Evolutionary conservation across 2,113 vertebrate genomes (phyloP).

Genomic region (Dunckerocampus dactyliophorus): DNA sequence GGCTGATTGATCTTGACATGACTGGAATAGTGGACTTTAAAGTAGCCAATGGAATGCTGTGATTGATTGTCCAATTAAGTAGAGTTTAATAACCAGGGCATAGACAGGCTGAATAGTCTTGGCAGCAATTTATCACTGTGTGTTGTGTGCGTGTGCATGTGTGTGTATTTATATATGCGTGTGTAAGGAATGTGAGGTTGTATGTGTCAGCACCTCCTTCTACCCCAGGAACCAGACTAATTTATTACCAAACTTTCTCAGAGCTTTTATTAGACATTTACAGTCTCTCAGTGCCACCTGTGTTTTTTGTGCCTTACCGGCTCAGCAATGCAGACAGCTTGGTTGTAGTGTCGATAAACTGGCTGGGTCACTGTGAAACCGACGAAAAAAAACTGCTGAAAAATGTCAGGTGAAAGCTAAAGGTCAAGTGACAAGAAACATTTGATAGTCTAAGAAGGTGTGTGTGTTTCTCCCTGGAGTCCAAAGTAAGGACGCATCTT

Average conservation of each 20-base stretch:
- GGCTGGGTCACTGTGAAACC: constrained; percentile 20
- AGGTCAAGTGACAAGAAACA: constrained; percentile 55
- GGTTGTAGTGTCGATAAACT: constrained; percentile 23
- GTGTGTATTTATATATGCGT: constrained; percentile 35
- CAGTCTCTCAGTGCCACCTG: constrained; percentile 18
- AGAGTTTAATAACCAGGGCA: constrained; percentile 69
- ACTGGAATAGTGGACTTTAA: constrained; percentile 47
- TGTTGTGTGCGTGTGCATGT: constrained; percentile 19
- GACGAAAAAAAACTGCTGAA: neutral
- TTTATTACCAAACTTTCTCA: constrained; percentile 46
- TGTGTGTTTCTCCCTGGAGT: constrained; percentile 25
- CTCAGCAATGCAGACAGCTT: constrained; percentile 8
- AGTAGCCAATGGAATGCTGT: constrained; percentile 45
- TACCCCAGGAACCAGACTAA: constrained; percentile 31
- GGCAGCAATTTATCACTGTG: constrained; percentile 65
- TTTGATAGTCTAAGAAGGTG: constrained; percentile 41
- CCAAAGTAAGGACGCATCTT: constrained; percentile 17
- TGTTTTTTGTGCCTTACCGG: constrained; percentile 13
- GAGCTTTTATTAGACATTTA: constrained; percentile 37
- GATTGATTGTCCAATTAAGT: constrained; percentile 73
- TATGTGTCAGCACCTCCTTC: constrained; percentile 27
- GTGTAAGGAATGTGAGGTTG: constrained; percentile 25
- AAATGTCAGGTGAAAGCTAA: constrained; percentile 41
- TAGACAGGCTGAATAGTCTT: constrained; percentile 50
- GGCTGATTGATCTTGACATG: constrained; percentile 45